Evolutionary conservation across 2,797 vertebrate species (phyloP).

Genomic region (Onychomys leucogaster): DNA sequence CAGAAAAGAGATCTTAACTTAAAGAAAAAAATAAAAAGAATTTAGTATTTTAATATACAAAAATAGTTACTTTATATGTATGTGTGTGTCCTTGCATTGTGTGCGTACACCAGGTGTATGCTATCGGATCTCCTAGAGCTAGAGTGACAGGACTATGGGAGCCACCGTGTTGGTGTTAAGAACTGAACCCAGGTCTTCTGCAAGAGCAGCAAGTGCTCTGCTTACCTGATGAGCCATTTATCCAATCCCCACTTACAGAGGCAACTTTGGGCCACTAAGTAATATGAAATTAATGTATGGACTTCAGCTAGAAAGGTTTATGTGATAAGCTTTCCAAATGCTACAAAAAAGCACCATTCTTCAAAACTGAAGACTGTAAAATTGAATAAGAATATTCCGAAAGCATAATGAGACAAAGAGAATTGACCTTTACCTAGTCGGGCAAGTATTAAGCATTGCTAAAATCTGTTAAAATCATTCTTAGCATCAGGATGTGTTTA

Average conservation of each 20-base stretch:
- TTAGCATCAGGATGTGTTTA: neutral
- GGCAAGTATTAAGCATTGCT: neutral
- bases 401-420: conserved; percentile 29
- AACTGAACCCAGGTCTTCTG: neutral
- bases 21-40: neutral
- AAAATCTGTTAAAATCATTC: neutral
- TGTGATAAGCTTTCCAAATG: conserved; percentile 77
- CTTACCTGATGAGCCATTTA: neutral
- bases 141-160: neutral
- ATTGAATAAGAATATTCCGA: conserved; percentile 75
- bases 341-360: conserved; percentile 77
- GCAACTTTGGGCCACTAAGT: conserved; percentile 25
- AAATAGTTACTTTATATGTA: neutral
- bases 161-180: neutral
- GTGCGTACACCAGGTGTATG: neutral
- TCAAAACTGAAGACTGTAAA: conserved; percentile 70
- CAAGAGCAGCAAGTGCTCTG: neutral
- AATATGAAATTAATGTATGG: conserved; percentile 65
- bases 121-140: neutral
- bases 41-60: neutral
- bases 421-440: neutral
- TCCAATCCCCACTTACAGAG: neutral
- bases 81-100: neutral
- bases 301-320: conserved; percentile 70
- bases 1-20: neutral